Base-by-base conservation (phyloP, 1,140 invertebrate genomes). In the Heliconius hewitsoni region DNA sequence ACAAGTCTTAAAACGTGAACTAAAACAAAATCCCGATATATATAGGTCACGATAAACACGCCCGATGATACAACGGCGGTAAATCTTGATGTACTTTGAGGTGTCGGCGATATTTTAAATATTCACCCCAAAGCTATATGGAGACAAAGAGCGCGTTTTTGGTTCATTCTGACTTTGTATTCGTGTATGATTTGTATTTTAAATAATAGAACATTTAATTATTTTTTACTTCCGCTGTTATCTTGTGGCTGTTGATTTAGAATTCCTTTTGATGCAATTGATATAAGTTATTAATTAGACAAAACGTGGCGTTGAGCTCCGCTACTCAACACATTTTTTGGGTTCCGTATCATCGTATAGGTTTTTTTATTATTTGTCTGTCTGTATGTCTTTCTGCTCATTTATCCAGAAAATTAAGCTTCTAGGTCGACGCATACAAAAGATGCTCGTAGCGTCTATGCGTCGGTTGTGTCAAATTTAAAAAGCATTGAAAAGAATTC, bases 81-180 rank as follows among this genome's bases (percentile, higher is more conserved):
- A 60, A 18, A 76, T 76, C 57, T 76, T 66, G 74, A 76, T 70
- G 37, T 70, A 76, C 42, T 42, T 27, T 27, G 55, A 76, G 74
- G 74, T 76, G 74, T 76, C 74, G 74, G 52, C 55, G 39, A 75
- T 75, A 75, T 75, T 60, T 75, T 75, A 75, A 75, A 75, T 75
- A 75, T 75, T 75, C 74, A 76, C 60, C 74, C 57, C 37, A 42
- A 11, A 76, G 74, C 74, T 50, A 42, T 70, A 13, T 16, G 73
- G 57, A 60, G 74, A 76, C 74, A 70, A 60, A 75, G 46, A 27
- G 16, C 73, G 13, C 34, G 74, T 39, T 75, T 39, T 39, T 60
- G 74, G 27, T 75, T 30, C 13, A 55, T n/a, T 8, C 52, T 18
- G 74, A 37, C 11, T 75, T 75, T 75, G 50, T 37, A 27, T 75